Evolutionary conservation across 2,797 vertebrate species (phyloP), one percentile per base, ranked within the genome.

Genomic region (Enteromius thamalakanensis): DNA sequence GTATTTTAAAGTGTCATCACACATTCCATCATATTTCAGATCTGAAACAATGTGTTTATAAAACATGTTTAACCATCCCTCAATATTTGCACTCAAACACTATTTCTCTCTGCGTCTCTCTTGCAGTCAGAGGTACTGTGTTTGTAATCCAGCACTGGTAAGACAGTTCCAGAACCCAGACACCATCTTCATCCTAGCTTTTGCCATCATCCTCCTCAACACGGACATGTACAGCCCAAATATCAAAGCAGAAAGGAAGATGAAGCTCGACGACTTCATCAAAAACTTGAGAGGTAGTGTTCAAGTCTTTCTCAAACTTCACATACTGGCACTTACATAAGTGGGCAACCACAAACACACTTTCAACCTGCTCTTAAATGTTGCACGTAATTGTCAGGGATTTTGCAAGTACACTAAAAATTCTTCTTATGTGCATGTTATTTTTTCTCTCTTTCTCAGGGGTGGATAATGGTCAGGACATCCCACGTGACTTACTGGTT

Each of bases 181-280:
- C 90, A 98, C 97, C 88, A 98, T 98, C 94, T 98, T 98, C 92
- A 98, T 98, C 91, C 92, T 98, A 92, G 97, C 97, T 77, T 98
- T 98, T 69, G 97, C 97, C 91, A 97, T 98, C 93, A 98, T 98
- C 91, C 96, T 98, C 70, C 97, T 98, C 89, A 98, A 98, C 92
- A 98, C 97, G 0, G 97, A 98, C 92, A 98, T 98, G 97, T 98
- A 98, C 94, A 98, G 97, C 89, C 97, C 97, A 87, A 98, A 96
- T 26, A 96, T 98, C 72, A 98, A 98, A 91, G 92, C 96, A 0
- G 97, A 98, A 91, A 95, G 97, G 87, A 98, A 98, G 94, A 98
- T 98, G 97, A 98, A 98, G 92, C 91, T 98, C 14, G 97, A 98
- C 78, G 97, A 98, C 90, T 98, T 98, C 90, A 96, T 98, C 92